Evolutionary conservation across 92 coral and sea anemone genomes (phyloP).

Genomic region (Diadumene lineata): DNA sequence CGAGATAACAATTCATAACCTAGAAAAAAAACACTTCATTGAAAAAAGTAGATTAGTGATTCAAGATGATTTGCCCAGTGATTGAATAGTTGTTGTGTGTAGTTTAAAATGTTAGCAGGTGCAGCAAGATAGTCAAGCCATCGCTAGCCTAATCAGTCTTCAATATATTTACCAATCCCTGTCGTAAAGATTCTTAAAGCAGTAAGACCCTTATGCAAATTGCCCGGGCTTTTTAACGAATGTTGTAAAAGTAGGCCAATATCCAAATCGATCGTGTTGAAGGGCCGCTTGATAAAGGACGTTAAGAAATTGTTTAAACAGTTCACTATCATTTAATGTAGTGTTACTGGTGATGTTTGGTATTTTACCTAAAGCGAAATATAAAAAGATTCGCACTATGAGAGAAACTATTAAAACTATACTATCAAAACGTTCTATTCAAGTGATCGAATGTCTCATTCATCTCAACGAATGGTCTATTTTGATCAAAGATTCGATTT

Average conservation of each 20-base stretch:
- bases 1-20: neutral
- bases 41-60: conserved; percentile 4
- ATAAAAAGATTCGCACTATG: conserved; percentile 2
- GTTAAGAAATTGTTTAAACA: conserved; percentile 11
- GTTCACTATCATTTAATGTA: conserved; percentile 2
- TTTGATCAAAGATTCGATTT: conserved; percentile 3
- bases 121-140: neutral
- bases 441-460: conserved; percentile 5
- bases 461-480: neutral
- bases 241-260: neutral
- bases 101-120: conserved; percentile 17
- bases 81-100: conserved; percentile 2
- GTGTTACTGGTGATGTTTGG: neutral
- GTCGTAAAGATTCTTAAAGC: conserved; percentile 19
- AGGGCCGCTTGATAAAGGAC: neutral
- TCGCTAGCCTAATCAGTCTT: conserved; percentile 24
- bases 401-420: conserved; percentile 1
- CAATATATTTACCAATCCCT: conserved; percentile 26
- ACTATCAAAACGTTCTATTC: conserved; percentile 5
- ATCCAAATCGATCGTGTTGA: neutral
- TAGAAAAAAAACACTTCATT: neutral
- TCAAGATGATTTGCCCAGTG: neutral
- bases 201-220: conserved; percentile 27
- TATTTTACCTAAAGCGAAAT: neutral
- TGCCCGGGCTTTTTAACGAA: conserved; percentile 15